phyloP scores from a whole-genome alignment of 2,888 invertebrate genomes.

The Agrochola lychnidis region DNA sequence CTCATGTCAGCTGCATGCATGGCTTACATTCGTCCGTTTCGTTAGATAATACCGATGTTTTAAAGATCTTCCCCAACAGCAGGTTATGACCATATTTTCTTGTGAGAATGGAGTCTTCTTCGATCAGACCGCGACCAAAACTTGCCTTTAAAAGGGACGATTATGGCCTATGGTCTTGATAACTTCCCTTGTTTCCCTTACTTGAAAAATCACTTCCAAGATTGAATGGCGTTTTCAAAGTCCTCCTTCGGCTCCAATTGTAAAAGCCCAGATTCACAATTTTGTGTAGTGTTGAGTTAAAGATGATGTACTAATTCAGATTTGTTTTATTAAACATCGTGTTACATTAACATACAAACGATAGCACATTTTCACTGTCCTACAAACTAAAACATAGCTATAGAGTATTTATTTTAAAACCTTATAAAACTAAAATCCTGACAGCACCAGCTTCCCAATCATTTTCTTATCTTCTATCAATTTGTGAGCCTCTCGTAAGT shows the following conservation, averaged over 20 bases:
- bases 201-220: not conserved
- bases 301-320: not conserved
- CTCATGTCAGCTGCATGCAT: not conserved
- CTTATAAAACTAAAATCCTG: slow-evolving; percentile 73
- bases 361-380: not conserved
- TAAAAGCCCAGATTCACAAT: not conserved
- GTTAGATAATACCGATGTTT: too few species aligned
- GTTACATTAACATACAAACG: not conserved
- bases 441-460: slow-evolving; percentile 83
- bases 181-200: not conserved
- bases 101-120: not conserved
- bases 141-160: too few species aligned
- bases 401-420: not conserved
- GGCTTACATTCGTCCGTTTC: too few species aligned
- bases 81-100: not conserved
- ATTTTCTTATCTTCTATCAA: slow-evolving; percentile 80
- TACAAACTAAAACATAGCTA: slow-evolving; percentile 2
- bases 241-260: not conserved
- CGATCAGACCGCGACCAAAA: not conserved
- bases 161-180: not conserved
- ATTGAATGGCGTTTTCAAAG: not conserved
- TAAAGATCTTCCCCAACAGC: not conserved
- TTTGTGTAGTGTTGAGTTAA: not conserved
- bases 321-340: not conserved
- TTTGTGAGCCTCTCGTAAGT: slow-evolving; percentile 82